These are phyloP conservation scores for Sceloporus tristichus DNA, from an alignment of 2,113 vertebrate genomes.

Conservation along the genomic window DNA sequence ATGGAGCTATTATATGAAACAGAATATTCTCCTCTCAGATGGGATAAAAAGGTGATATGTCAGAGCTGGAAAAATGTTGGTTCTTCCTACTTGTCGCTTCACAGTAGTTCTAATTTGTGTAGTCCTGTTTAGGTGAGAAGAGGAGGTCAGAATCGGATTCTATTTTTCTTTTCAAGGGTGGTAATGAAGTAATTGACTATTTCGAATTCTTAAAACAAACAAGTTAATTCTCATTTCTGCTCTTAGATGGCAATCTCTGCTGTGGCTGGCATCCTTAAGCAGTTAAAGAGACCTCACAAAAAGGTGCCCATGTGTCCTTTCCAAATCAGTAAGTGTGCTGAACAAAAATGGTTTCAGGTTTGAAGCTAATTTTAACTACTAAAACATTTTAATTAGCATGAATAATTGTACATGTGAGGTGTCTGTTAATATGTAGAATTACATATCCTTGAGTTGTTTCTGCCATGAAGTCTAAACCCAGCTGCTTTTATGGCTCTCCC, in stretches of 20 bases:
- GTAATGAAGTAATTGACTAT: not conserved
- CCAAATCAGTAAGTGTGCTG: conserved; percentile 85
- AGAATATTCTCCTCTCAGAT: not conserved
- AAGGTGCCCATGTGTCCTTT: conserved; percentile 89
- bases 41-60: not conserved
- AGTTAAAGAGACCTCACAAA: conserved; percentile 92
- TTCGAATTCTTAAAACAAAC: not conserved
- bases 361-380: no score
- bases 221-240: not conserved
- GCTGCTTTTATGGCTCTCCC: not conserved
- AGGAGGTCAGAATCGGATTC: not conserved
- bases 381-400: not conserved
- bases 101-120: not conserved
- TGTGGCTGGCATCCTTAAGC: conserved; percentile 94
- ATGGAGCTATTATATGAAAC: not conserved
- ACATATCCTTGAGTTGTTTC: not conserved
- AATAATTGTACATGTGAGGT: not conserved
- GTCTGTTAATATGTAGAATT: not conserved
- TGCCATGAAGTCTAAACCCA: not conserved
- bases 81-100: not conserved
- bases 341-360: not conserved
- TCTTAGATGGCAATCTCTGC: conserved; percentile 94
- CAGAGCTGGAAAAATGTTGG: not conserved
- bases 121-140: not conserved
- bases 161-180: not conserved